phyloP scores from a whole-genome alignment of 2,797 vertebrate species.

The Calcarius lapponicus region DNA sequence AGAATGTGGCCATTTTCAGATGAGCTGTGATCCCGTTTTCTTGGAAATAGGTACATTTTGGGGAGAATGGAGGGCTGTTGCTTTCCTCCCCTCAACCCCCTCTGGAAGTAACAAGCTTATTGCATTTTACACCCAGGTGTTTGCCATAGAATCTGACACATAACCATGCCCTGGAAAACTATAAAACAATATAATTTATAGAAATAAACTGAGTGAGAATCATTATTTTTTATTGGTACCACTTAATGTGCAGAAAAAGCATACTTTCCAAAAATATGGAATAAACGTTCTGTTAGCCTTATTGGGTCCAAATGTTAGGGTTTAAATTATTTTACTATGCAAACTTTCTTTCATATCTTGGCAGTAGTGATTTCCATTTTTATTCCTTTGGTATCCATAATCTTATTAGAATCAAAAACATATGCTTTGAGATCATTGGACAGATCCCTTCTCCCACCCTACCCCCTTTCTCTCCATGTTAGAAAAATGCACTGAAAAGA shows the following conservation, averaged over 20 bases:
- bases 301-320: conserved; percentile 86
- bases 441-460: conserved; percentile 76
- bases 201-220: conserved; percentile 85
- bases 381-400: conserved; percentile 87
- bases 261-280: conserved; percentile 84
- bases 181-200: conserved; percentile 84
- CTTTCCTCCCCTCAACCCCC: conserved; percentile 36
- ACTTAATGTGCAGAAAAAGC: conserved; percentile 83
- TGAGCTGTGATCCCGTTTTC: conserved; percentile 56
- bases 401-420: conserved; percentile 86
- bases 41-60: conserved; percentile 26
- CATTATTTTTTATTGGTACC: conserved; percentile 88
- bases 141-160: conserved; percentile 81
- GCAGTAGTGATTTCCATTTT: conserved; percentile 87
- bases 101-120: conserved; percentile 73
- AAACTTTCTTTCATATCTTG: conserved; percentile 86
- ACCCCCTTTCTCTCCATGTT: conserved; percentile 68
- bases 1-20: conserved; percentile 33
- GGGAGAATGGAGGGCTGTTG: background rate
- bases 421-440: conserved; percentile 83
- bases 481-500: conserved; percentile 64
- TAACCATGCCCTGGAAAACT: conserved; percentile 81
- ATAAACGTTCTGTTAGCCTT: conserved; percentile 80
- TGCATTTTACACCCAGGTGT: conserved; percentile 81
- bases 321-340: conserved; percentile 86